Percentiles rank a stretch among this genome's conserved stretches.
Conservation (phyloP, 2,888 invertebrate genomes). For the Flexamia atlantica region DNA sequence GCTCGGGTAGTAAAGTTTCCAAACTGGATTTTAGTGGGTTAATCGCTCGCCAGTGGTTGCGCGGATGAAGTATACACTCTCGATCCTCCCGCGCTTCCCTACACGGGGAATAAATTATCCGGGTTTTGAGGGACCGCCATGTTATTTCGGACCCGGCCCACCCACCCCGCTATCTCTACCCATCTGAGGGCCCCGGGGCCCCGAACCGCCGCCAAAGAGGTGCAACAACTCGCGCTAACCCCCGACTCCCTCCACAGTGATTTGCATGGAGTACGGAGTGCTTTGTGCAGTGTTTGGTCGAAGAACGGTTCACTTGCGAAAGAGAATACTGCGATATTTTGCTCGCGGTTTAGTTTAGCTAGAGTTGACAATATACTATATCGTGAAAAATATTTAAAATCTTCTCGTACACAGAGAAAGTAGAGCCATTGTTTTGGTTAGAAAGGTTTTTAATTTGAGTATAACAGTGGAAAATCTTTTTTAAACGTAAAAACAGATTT, state of each 20-base stretch:
- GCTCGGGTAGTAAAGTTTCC: constrained; percentile 32
- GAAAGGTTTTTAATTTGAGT: too few species aligned
- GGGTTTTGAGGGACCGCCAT: constrained; percentile 47
- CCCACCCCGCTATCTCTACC: constrained; percentile 36
- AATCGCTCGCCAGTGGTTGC: constrained; percentile 9
- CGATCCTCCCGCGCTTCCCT: constrained; percentile 17
- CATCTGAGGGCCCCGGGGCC: not conserved
- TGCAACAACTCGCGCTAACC: not conserved
- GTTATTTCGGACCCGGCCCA: constrained; percentile 29
- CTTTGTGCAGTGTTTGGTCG: not conserved
- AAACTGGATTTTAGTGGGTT: constrained; percentile 44
- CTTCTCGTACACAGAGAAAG: too few species aligned
- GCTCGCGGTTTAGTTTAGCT: too few species aligned
- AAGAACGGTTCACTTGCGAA: too few species aligned
- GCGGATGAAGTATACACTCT: constrained; percentile 2
- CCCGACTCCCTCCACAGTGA: not conserved
- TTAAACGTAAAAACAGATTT: too few species aligned
- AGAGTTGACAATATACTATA: too few species aligned
- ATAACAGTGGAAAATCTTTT: too few species aligned
- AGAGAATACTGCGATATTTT: too few species aligned
- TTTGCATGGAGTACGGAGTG: not conserved
- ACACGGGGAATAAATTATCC: constrained; percentile 26
- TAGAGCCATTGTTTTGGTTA: too few species aligned
- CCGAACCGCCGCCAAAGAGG: constrained; percentile 31
- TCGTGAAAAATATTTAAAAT: too few species aligned